Evolutionary conservation across 2,113 vertebrate species (phyloP).

Genomic region (Nothoprocta perdicaria): DNA sequence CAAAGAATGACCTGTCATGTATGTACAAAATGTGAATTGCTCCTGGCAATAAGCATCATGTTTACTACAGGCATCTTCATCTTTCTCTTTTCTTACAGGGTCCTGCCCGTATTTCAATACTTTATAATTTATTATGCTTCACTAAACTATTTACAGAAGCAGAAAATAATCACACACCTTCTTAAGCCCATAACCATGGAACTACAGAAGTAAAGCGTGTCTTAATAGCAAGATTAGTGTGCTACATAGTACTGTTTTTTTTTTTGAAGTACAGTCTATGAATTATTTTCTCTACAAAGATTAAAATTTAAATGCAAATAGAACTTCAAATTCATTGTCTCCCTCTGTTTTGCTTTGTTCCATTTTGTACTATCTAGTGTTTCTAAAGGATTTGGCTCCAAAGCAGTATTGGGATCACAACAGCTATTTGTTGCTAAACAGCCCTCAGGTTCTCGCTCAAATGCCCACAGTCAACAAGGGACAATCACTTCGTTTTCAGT

Average conservation of each 20-base stretch:
- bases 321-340: background rate
- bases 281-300: constrained; percentile 1
- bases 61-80: constrained; percentile 46
- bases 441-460: background rate
- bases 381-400: background rate
- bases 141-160: constrained; percentile 71
- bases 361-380: background rate
- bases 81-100: constrained; percentile 50
- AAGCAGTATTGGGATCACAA: background rate
- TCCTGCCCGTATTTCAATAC: constrained; percentile 73
- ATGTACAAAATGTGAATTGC: constrained; percentile 51
- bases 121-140: constrained; percentile 46
- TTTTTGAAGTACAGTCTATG: background rate
- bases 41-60: constrained; percentile 65
- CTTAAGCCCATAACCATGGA: constrained; percentile 15
- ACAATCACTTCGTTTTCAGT: background rate
- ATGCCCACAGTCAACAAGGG: background rate
- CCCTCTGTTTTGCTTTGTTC: background rate
- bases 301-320: background rate
- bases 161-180: constrained; percentile 34
- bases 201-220: constrained; percentile 21
- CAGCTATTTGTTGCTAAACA: background rate
- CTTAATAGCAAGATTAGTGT: background rate
- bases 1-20: constrained; percentile 36
- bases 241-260: constrained; percentile 50